Base-by-base conservation (phyloP, 1,140 invertebrate genomes). In the Heliconius congener region DNA sequence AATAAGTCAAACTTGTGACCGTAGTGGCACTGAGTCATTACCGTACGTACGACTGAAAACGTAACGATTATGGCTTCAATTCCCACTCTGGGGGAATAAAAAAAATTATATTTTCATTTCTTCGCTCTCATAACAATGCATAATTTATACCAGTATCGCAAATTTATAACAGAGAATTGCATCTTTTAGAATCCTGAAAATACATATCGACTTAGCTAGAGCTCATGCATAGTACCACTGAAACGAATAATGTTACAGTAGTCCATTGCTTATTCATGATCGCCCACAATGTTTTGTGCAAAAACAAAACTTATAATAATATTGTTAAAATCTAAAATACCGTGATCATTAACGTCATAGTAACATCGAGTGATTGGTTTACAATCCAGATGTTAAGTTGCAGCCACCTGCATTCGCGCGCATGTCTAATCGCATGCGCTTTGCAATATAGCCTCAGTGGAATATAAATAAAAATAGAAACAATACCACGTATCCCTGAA, bases 391-490 rank as follows among this genome's bases (percentile, higher is more conserved):
- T 50, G 66, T 34, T 75, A 30, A 71, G 50, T 72, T 79, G 74
- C 73, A 72, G 9, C 74, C 52, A 42, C 78, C 27, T 80, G 79
- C 78, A 82, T 75, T 74, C 50, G n/a, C 55, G 81, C 81, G 81
- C 81, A 82, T 82, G 81, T 74, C 81, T 19, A 23, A 50, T 71
- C 74, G 78, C 81, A 82, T 82, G 81, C 81, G 81, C 81, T 52
- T 77, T 81, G 46, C 74, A 60, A 57, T 37, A 55, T 42, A 55
- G 46, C 34, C 34, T 76, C 70, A 60, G 66, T 73, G 30, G 71
- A 60, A 55, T 60, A 73, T 34, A 78, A 60, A 73, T 60, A 78
- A 73, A 30, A 37, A 78, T 42, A 78, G 71, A 76, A 70, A 71
- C 39, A 71, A 27, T 42, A 76, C 23, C 60, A 27, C 23, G 52